Percentiles rank a stretch among this genome's conserved stretches.
Conservation (phyloP, 2,888 invertebrate genomes). For the Andrena chrysosceles region DNA sequence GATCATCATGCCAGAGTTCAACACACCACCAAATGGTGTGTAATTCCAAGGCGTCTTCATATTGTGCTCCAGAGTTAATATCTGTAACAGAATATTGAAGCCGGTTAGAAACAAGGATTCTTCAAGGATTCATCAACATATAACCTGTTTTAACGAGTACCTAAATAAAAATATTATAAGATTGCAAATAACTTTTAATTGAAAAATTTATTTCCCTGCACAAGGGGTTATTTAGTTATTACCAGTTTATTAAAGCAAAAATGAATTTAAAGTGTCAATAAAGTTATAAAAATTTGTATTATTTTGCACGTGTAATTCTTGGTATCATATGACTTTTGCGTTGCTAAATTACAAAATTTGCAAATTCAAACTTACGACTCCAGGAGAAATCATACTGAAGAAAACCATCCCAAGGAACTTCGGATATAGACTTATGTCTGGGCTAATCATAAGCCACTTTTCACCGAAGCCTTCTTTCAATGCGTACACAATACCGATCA, state of each 20-base stretch:
- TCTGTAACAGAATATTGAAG: conserved; percentile 48
- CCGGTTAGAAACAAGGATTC: not conserved
- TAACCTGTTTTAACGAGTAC: too few species aligned
- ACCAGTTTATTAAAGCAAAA: too few species aligned
- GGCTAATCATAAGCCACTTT: conserved; percentile 62
- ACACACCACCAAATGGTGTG: conserved; percentile 67
- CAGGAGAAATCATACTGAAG: conserved; percentile 75
- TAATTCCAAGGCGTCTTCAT: conserved; percentile 74
- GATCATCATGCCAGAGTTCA: conserved; percentile 74
- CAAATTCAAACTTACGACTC: conserved; percentile 63
- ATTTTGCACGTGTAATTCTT: too few species aligned
- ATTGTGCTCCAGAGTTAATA: conserved; percentile 72
- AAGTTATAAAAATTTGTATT: too few species aligned
- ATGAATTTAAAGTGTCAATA: too few species aligned
- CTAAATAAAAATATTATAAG: too few species aligned
- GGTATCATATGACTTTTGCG: too few species aligned
- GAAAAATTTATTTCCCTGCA: too few species aligned
- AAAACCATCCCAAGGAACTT: conserved; percentile 74
- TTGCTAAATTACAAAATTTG: not conserved
- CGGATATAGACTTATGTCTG: conserved; percentile 66
- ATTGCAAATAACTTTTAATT: too few species aligned
- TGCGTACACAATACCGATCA: conserved; percentile 70
- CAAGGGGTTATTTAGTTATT: too few species aligned
- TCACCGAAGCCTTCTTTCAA: conserved; percentile 68
- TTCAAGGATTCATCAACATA: too few species aligned